Base-by-base conservation (phyloP, 2,797 vertebrate genomes). In the Hemibagrus guttatus region DNA sequence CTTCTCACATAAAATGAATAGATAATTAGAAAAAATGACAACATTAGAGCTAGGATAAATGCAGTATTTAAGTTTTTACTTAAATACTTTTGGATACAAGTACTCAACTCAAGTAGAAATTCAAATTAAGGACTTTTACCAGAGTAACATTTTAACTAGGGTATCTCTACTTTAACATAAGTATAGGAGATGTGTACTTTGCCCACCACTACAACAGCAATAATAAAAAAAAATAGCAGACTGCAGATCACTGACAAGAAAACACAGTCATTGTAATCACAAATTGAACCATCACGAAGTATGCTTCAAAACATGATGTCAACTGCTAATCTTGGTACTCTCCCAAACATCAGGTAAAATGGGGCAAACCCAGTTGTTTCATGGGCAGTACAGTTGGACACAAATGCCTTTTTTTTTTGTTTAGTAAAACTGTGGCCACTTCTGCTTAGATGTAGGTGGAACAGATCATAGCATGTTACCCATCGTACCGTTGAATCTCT, bases 391-490 rank as follows among this genome's bases (percentile, higher is more conserved):
- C 79, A 85, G 66, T 86, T 89, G n/a, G 84, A 87, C 13, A 71
- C 19, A 42, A 82, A 88, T 2, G 72, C 87, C n/a, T n/a, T n/a
- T n/a, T n/a, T n/a, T n/a, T n/a, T n/a, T n/a, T n/a, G n/a, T n/a
- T n/a, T n/a, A n/a, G n/a, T n/a, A n/a, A n/a, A n/a, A 78, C 23
- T 85, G 81, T 0, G 84, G 84, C 84, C 85, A 91, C 49, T 90
- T 89, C 2, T 89, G 80, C 11, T 91, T 91, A 0, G 84, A 74
- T 17, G 21, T 54, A 2, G 26, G 74, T 2, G 87, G 83, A 12
- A 89, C 39, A 0, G 89, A 87, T 17, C 28, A 49, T 5, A 89
- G 26, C 76, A 39, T 39, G 35, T 86, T 90, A 17, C 88, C 85
- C 3, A 88, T 26, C 0, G 72, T 89, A 2, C 80, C 14, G 28